These are phyloP conservation scores for Darevskia nairensis DNA, from an alignment of 2,797 vertebrate species.

Conservation along the genomic window DNA sequence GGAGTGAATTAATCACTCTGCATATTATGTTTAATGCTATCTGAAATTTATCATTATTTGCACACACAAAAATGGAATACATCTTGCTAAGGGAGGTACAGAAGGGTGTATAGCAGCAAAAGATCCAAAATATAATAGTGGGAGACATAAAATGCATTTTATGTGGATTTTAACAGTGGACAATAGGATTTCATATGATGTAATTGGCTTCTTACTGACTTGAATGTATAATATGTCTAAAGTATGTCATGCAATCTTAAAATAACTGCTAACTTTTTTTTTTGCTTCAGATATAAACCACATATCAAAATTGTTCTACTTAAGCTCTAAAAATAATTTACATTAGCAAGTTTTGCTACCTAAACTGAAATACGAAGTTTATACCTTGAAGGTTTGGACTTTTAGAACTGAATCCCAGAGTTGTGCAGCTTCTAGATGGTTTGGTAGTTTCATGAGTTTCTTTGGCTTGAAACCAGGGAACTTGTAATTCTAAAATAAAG, in stretches of 20 bases:
- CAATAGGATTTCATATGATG: neutral
- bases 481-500: slow-evolving; percentile 63
- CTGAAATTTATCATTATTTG: no score
- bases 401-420: slow-evolving; percentile 70
- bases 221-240: neutral
- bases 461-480: slow-evolving; percentile 66
- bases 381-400: slow-evolving; percentile 64
- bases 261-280: neutral
- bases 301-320: neutral
- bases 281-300: neutral
- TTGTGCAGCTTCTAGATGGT: slow-evolving; percentile 67
- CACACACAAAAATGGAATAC: no score
- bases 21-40: no score
- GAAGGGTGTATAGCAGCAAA: no score
- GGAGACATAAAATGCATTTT: neutral
- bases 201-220: neutral
- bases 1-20: no score
- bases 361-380: slow-evolving; percentile 47
- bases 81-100: no score
- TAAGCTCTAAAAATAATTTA: neutral
- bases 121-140: no score
- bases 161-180: neutral
- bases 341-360: slow-evolving; percentile 24
- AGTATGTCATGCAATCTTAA: neutral
- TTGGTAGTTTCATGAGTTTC: slow-evolving; percentile 64